Base-by-base conservation (phyloP, 1,140 invertebrate genomes). In the Zaprionus tsacasi region DNA sequence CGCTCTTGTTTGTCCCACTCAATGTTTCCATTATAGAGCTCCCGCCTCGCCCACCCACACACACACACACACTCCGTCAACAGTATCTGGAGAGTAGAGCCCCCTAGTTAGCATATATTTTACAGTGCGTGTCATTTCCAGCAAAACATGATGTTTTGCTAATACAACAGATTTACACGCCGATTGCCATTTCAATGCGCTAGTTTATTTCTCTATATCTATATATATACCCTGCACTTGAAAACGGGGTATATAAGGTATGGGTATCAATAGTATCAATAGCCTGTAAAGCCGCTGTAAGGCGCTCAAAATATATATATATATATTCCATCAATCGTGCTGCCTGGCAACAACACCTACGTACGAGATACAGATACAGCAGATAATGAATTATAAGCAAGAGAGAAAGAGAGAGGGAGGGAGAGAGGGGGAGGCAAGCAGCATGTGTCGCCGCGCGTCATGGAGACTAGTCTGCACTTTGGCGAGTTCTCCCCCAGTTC, bases 111-210 rank as follows among this genome's bases (percentile, higher is more conserved):
- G 70, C 73, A 81, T 76, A 81, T 76, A 87, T 90, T 78, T 70
- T 77, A 81, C 70, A 77, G 87, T 87, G 81, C 88, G 88, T 91
- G 88, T 74, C 83, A 64, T 91, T 87, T 85, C 69, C 60, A 91
- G 65, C 79, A 75, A 70, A 81, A 91, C 87, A 91, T 91, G 88
- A 87, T 91, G 76, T 91, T 91, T 87, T 79, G 87, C 88, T 91
- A 91, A 91, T 91, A 82, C 83, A 48, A 79, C 70, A 91, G 88
- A 83, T 91, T 91, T 91, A 74, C 73, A 64, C 64, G 70, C 48
- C 71, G 70, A 72, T 71, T 71, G 61, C 69, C 74, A 81, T 88
- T 78, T 71, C 13, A 6, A 81, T 88, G 83, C 78, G 61, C 48
- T 48, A 15, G 40, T 58, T 48, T 54, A 58, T 65, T 59, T 25